phyloP scores from a whole-genome alignment of 2,113 vertebrate genomes.

The Ginglymostoma cirratum region DNA sequence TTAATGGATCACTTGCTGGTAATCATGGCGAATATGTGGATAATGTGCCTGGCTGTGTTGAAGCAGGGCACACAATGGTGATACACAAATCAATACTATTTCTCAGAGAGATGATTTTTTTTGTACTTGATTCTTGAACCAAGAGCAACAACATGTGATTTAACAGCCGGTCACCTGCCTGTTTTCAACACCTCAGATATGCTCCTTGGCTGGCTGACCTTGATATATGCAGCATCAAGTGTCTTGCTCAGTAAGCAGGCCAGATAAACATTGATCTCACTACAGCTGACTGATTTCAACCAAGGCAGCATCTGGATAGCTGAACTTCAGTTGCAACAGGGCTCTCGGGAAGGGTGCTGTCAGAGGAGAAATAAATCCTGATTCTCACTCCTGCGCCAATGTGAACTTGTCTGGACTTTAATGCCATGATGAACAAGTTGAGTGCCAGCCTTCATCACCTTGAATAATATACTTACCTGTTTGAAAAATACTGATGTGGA shows the following conservation, averaged over 20 bases:
- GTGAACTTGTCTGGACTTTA: background rate
- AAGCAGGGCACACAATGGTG: background rate
- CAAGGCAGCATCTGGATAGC: background rate
- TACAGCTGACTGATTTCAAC: background rate
- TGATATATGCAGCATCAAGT: background rate
- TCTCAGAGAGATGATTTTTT: background rate
- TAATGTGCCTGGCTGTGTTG: background rate
- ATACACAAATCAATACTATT: background rate
- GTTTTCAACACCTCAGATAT: background rate
- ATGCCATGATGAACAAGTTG: background rate
- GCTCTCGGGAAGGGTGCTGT: background rate
- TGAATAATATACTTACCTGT: background rate
- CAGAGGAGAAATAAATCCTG: background rate
- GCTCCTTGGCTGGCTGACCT: background rate
- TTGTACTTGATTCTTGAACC: too few species aligned
- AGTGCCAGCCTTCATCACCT: background rate
- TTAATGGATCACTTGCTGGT: background rate
- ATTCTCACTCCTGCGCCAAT: background rate
- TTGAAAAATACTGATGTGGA: background rate
- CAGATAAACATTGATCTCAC: background rate
- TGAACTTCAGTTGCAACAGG: background rate
- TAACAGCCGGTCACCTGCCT: background rate
- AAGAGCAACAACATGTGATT: background rate
- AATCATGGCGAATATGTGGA: background rate
- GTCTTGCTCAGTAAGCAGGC: background rate